These are phyloP conservation scores for Psittacara wagleri DNA, from an alignment of 2,113 vertebrate species.

Conservation along the genomic window DNA sequence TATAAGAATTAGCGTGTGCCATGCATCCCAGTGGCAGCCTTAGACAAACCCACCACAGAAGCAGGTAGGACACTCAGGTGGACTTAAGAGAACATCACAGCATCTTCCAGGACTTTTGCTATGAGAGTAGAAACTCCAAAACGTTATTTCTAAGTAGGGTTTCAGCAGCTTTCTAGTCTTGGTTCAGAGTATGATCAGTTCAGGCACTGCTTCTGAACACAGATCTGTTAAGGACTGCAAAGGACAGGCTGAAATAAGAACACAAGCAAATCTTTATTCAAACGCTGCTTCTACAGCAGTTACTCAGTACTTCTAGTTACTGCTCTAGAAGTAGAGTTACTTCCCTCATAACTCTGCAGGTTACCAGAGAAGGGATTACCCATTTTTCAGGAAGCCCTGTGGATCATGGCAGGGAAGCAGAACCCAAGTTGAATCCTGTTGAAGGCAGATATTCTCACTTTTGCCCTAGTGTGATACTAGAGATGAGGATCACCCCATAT, in stretches of 20 bases:
- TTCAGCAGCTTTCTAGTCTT: not conserved
- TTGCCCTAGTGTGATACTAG: not conserved
- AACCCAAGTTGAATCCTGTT: not conserved
- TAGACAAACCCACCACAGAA: not conserved
- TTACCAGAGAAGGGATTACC: not conserved
- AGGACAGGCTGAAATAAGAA: not conserved
- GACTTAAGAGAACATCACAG: not conserved
- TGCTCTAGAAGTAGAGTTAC: not conserved
- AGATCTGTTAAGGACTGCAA: not conserved
- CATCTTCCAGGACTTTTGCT: not conserved
- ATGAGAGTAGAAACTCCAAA: not conserved
- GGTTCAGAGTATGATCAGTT: not conserved
- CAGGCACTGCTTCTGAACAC: not conserved
- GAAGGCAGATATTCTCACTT: not conserved
- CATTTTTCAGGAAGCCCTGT: not conserved
- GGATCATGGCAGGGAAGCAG: not conserved
- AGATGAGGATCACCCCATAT: not conserved
- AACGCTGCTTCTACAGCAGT: not conserved
- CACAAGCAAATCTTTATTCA: not conserved
- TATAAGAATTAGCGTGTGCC: not conserved
- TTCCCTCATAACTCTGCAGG: not conserved
- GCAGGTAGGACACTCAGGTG: not conserved
- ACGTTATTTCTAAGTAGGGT: not conserved
- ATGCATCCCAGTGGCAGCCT: not conserved
- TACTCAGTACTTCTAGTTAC: not conserved